Conservation (phyloP, 2,113 vertebrate species). For the Triplophysa rosa region DNA sequence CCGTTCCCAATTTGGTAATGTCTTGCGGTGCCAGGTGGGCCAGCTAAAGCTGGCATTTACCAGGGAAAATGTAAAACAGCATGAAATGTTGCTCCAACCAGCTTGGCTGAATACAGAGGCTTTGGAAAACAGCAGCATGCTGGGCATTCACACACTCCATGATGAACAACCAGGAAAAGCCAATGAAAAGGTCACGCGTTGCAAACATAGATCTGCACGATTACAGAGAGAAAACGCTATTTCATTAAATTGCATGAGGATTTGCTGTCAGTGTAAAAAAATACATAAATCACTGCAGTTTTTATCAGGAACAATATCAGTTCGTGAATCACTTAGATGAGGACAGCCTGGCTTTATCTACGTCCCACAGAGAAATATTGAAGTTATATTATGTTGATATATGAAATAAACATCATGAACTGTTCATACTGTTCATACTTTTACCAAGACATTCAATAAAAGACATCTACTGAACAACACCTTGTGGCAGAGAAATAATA, state of each 20-base stretch:
- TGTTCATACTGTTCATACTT: not conserved
- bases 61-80: constrained; percentile 65
- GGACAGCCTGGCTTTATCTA: constrained; percentile 21
- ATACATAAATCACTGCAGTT: not conserved
- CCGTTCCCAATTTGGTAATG: not conserved
- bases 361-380: constrained; percentile 23
- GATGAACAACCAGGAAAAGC: constrained; percentile 56
- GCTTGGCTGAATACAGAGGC: constrained; percentile 37
- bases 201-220: constrained; percentile 14
- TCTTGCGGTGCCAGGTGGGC: constrained; percentile 46
- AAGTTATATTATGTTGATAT: constrained; percentile 8
- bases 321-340: not conserved
- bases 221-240: constrained; percentile 16
- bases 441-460: constrained; percentile 15
- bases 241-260: constrained; percentile 33
- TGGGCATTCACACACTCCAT: constrained; percentile 56
- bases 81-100: constrained; percentile 55
- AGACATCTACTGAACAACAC: not conserved
- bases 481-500: not conserved
- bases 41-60: constrained; percentile 64
- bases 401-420: constrained; percentile 8
- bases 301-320: constrained; percentile 1
- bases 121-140: constrained; percentile 34
- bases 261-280: constrained; percentile 1
- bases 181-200: constrained; percentile 42